Base-by-base conservation (phyloP, 2,888 invertebrate species). In the Drosophila acutilabella region DNA sequence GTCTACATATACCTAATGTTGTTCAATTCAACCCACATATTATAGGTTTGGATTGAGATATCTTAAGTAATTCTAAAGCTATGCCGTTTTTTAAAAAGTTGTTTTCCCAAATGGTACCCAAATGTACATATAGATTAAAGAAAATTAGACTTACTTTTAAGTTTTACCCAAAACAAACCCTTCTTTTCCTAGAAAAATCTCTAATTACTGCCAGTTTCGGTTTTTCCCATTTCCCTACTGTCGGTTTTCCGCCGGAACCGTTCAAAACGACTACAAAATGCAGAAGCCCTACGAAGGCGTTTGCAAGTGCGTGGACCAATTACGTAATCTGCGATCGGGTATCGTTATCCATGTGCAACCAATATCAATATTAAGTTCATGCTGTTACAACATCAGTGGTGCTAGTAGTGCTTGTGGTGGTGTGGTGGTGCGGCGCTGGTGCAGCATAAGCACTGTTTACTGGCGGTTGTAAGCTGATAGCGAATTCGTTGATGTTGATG, bases 281-380 rank as follows among this genome's bases (percentile, higher is more conserved):
- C 16, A 71, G 74, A 78, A 74, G 75, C 75, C 79, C 54, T 45
- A 71, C 45, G 36, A 3, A 4, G 16, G 13, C 30, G 30, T 44
- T 30, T 56, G 52, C 74, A 74, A 71, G 76, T 78, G 76, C 76
- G 79, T 78, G 74, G 60, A 16, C 56, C 26, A 67, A 68, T 74
- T 78, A 64, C 76, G 62, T 62, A 79, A 79, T 54, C 13, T 45
- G 50, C 11, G 44, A 8, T 44, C 36, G 16, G 7, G 72, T 68
- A 72, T 73, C 64, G 61, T 50, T 65, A 60, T 62, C 74, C 47
- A 61, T 68, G 44, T 64, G 67, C 72, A 74, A 71, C 26, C 66
- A 57, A 66, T 80, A 71, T 81, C 78, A 87, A 83, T 86, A 89
- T 85, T 81, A 85, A 88, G 89, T 83, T 85, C 81, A 86, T 13